Evolutionary conservation across 2,797 vertebrate species (phyloP), one percentile per base, ranked within the genome.

Genomic region (Hippopotamyrus pictus): DNA sequence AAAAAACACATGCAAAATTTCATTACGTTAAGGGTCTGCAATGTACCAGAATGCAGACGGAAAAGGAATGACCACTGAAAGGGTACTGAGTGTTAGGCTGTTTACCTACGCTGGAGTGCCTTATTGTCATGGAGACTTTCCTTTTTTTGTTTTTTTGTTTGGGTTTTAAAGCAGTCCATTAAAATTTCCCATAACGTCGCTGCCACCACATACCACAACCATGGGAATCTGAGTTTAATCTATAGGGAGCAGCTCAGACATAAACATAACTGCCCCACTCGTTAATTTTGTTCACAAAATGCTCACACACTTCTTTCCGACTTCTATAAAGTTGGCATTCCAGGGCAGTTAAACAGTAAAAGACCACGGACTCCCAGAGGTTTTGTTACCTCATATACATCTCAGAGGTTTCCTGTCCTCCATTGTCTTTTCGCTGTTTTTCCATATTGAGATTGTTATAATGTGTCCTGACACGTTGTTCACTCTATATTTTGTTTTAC

Each of bases 1-100:
- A 86, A 88, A 87, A 89, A 57, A 48, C 9, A 37, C 48, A 19
- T 53, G 29, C 50, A n/a, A 83, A 22, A 17, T 87, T 37, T 90
- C 22, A 69, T 29, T 33, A 37, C 53, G 65, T 87, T 44, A 89
- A 79, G 37, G 73, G 14, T 41, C 48, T 83, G 3, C 73, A 11
- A 82, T 25, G 59, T 62, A 69, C 44, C 33, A 46, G 44, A 62
- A 79, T 37, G 11, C 41, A 79, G 33, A 87, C 37, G 29, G 22
- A 62, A 14, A 12, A 53, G 86, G 87, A 53, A 25, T 37, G 25
- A 41, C 14, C 22, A 86, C 22, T 25, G 82, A 51, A 7, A 41
- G 22, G 11, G 7, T 22, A 53, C 5, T 6, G 37, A 79, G 37
- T 33, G 44, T 59, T 57, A 48, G 57, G 53, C n/a, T 25, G n/a